These are phyloP conservation scores for Panthera uncia DNA, from an alignment of 2,113 vertebrate species.

Conservation along the genomic window DNA sequence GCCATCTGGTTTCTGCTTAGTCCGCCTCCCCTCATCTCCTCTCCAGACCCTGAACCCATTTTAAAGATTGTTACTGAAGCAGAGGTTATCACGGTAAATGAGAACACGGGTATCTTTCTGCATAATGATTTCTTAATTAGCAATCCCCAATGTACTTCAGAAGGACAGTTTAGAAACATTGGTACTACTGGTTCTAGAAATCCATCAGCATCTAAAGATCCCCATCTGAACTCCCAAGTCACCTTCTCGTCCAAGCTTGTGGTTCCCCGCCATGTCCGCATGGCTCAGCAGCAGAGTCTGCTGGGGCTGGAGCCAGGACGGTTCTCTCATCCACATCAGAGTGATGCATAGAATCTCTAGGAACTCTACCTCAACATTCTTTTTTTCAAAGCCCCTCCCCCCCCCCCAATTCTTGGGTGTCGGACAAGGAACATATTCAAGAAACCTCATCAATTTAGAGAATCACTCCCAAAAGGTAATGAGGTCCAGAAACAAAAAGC, in stretches of 20 bases:
- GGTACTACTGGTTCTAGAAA: not conserved
- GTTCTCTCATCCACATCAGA: constrained; percentile 21
- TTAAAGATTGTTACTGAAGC: not conserved
- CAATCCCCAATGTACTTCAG: not conserved
- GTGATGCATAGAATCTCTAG: constrained; percentile 66
- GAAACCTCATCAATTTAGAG: not conserved
- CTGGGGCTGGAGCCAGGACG: not conserved
- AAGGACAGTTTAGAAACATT: not conserved
- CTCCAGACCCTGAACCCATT: not conserved
- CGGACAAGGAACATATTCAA: not conserved
- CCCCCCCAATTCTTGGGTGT: not conserved
- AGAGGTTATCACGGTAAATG: not conserved
- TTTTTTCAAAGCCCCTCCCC: constrained; percentile 35
- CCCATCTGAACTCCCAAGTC: not conserved
- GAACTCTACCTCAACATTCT: constrained; percentile 42
- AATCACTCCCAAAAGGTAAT: not conserved
- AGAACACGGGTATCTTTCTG: not conserved
- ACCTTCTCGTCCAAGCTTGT: constrained; percentile 66
- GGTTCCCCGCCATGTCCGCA: constrained; percentile 65
- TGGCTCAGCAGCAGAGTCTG: constrained; percentile 33
- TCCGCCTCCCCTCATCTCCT: not conserved
- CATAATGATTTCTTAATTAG: not conserved
- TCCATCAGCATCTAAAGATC: not conserved
- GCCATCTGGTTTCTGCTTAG: not conserved
- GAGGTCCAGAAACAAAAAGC: not conserved